phyloP scores from a whole-genome alignment of 2,113 vertebrate species.

The Struthidea cinerea region DNA sequence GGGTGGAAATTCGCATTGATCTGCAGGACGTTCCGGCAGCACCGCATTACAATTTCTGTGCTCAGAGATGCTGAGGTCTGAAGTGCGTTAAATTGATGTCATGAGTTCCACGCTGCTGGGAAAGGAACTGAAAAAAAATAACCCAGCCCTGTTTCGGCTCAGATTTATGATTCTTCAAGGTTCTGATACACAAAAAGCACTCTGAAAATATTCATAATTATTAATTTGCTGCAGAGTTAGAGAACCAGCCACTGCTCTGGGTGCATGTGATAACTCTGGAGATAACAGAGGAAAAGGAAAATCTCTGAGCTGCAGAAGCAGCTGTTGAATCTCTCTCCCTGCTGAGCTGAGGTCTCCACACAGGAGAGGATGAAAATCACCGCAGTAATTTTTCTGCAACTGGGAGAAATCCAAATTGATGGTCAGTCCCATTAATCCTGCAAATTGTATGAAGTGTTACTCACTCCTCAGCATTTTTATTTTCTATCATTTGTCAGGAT shows the following conservation, averaged over 20 bases:
- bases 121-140: neutral
- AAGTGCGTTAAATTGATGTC: neutral
- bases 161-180: neutral
- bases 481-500: neutral
- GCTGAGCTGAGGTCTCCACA: neutral
- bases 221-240: neutral
- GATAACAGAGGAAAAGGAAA: neutral
- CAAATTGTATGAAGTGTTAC: neutral
- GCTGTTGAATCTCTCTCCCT: neutral
- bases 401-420: neutral
- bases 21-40: neutral
- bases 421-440: neutral
- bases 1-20: neutral
- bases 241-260: accelerated
- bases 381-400: neutral
- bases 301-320: neutral
- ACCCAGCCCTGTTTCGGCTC: accelerated
- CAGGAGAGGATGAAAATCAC: neutral
- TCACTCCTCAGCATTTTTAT: conserved; percentile 45
- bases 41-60: neutral
- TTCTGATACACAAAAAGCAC: accelerated
- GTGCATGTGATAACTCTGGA: neutral
- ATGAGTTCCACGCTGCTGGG: neutral
- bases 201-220: neutral
- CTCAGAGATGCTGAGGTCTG: neutral